Evolutionary conservation across 2,888 invertebrate genomes (phyloP), one percentile per base, ranked within the genome.

Genomic region (Nymphalis urticae): DNA sequence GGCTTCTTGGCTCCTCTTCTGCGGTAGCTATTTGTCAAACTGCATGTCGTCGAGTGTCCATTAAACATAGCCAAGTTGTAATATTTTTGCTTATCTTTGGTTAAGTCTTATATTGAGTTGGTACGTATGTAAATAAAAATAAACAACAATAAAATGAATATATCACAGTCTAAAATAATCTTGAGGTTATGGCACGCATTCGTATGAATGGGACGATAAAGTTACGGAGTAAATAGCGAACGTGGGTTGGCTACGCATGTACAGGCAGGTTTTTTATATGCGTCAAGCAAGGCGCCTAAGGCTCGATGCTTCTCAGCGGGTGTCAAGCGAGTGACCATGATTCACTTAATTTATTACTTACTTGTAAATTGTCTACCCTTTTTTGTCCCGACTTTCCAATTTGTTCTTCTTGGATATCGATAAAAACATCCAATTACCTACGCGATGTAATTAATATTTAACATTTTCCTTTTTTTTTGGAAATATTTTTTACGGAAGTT

Each of bases 131-230:
- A 51, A 51, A 19, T 51, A 51, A 51, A 27, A 42, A 13, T 42
- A 42, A 42, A 13, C 13, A 42, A 42, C 42, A 42, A 42, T 36
- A 42, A 48, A 48, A 56, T 27, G 9, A 42, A 54, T 56, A 64
- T 79, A 78, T 73, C 59, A 58, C 50, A 13, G 48, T 59, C 53
- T 60, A 59, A 72, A 75, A 73, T 72, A 75, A 58, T 58, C 75
- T 78, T 81, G 80, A 86, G 83, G 83, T 86, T 82, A 83, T 79
- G 79, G 79, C 83, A 79, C 83, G 79, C 80, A 86, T 87, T 83
- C 72, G 78, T 79, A 84, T 87, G 87, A 89, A 89, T 88, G 86
- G 81, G 83, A 80, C 85, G 80, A 91, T 92, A 92, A 91, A 90
- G 82, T 80, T 82, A 79, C 81, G 78, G 79, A 84, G 82, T 86